Conservation (phyloP, 2,888 invertebrate species). For the Bhutanitis thaidina region DNA sequence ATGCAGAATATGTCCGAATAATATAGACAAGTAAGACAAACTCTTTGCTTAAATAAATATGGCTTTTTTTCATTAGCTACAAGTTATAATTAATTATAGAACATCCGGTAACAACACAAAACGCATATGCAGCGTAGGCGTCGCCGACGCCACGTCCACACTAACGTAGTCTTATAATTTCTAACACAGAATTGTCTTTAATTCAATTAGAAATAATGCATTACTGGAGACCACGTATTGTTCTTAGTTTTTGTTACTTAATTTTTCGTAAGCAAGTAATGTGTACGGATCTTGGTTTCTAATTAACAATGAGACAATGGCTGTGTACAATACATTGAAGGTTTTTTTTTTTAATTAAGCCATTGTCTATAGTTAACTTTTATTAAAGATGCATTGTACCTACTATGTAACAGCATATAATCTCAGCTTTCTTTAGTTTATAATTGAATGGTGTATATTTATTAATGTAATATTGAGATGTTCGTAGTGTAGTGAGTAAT, state of each 20-base stretch:
- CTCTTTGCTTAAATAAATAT: too few relatives aligned
- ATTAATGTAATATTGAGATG: too few relatives aligned
- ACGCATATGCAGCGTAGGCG: slow-evolving; percentile 8
- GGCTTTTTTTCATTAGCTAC: neutral
- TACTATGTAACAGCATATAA: too few relatives aligned
- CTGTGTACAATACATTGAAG: too few relatives aligned
- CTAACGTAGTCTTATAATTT: slow-evolving; percentile 16
- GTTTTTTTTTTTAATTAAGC: too few relatives aligned
- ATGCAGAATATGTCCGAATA: too few relatives aligned
- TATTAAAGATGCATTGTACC: too few relatives aligned
- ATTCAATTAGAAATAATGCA: slow-evolving; percentile 17
- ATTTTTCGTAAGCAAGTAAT: slow-evolving; percentile 1
- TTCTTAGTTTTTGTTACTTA: slow-evolving; percentile 9
- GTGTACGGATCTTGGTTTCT: slow-evolving; percentile 1
- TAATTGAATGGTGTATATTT: too few relatives aligned
- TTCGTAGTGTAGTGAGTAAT: too few relatives aligned
- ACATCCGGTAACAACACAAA: slow-evolving; percentile 14
- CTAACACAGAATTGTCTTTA: slow-evolving; percentile 14
- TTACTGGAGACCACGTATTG: slow-evolving; percentile 13
- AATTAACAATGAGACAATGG: neutral
- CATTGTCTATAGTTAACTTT: too few relatives aligned
- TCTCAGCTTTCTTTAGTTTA: too few relatives aligned
- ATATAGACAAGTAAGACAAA: too few relatives aligned
- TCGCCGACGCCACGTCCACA: slow-evolving; percentile 10
- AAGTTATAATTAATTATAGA: slow-evolving; percentile 12